Evolutionary conservation across 23 tunicate genomes (phyloP), one percentile per base, ranked within the genome.

Genomic region (Aplidium turbinatum): DNA sequence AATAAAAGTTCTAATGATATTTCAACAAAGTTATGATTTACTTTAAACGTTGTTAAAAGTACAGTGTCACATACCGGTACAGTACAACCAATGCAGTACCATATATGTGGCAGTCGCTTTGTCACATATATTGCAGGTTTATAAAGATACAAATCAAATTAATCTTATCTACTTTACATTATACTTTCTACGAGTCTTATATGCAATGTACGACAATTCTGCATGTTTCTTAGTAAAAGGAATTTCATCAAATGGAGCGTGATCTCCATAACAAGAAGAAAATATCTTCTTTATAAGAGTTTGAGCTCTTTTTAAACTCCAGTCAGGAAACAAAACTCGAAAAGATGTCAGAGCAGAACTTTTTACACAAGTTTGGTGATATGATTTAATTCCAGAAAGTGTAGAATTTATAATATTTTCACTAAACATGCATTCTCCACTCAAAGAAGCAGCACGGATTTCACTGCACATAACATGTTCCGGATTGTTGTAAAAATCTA

Each of bases 371-470:
- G 40, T 73, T 50, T 91, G 68, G 50, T 91, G 97, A 33, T 67
- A 72, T 27, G 62, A 27, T 57, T 60, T 34, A 20, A 84, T 39
- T 19, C 78, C 78, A 26, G 64, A 48, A 23, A 91, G 34, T 18
- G 68, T 42, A 16, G 87, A 65, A 29, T 57, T 35, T 18, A 79
- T 6, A 9, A 36, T 13, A 30, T 84, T 78, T 45, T 79, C 36
- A 58, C 58, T 48, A 9, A 84, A 38, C 82, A 79, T 84, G 39
- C 97, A 91, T 45, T 91, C 72, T 25, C 97, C 97, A 48, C 97
- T 91, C 2, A 91, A 47, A 19, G 97, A 71, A 24, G 97, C 91
- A 33, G 97, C 97, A 33, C 97, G 42, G 0, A 91, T 74, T 79
- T 91, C 97, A 30, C 78, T 70, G 31, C 97, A 91, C 97, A 91